Evolutionary conservation across 1,140 invertebrate genomes (phyloP).

Genomic region (Micrasema longulum): DNA sequence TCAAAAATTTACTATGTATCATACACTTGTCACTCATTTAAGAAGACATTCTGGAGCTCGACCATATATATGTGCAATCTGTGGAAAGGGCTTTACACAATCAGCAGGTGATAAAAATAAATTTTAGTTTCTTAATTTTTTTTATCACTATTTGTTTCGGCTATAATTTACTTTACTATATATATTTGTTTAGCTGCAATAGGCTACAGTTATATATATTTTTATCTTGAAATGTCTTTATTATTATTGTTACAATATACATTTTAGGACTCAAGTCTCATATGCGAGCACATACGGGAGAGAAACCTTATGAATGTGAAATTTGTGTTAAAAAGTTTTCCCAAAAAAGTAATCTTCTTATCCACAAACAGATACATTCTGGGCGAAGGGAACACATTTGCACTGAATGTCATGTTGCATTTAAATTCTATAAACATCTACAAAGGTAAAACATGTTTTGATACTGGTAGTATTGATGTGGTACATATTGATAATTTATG

Average conservation of each 20-base stretch:
- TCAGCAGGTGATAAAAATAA: conserved; percentile 33
- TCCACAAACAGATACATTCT: conserved; percentile 52
- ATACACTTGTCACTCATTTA: conserved; percentile 45
- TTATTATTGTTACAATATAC: neutral
- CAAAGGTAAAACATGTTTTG: conserved; percentile 43
- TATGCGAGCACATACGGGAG: conserved; percentile 51
- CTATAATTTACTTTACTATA: too few species aligned
- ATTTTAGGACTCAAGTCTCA: conserved; percentile 51
- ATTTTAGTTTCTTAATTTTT: neutral
- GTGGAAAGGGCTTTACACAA: conserved; percentile 51
- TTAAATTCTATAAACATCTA: conserved; percentile 54
- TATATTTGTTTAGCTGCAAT: too few species aligned
- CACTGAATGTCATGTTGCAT: conserved; percentile 46
- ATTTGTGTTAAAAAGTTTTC: conserved; percentile 50
- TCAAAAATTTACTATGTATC: conserved; percentile 46
- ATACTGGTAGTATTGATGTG: too few species aligned
- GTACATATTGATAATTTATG: too few species aligned
- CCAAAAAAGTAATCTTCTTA: conserved; percentile 50
- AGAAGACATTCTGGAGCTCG: conserved; percentile 47
- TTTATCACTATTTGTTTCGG: too few species aligned
- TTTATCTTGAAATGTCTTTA: too few species aligned
- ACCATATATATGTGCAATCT: conserved; percentile 50
- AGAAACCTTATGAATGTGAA: conserved; percentile 51
- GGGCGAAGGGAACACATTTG: conserved; percentile 48
- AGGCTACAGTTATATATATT: too few species aligned